phyloP scores from a whole-genome alignment of 2,888 invertebrate genomes.

The Elysia crispata region DNA sequence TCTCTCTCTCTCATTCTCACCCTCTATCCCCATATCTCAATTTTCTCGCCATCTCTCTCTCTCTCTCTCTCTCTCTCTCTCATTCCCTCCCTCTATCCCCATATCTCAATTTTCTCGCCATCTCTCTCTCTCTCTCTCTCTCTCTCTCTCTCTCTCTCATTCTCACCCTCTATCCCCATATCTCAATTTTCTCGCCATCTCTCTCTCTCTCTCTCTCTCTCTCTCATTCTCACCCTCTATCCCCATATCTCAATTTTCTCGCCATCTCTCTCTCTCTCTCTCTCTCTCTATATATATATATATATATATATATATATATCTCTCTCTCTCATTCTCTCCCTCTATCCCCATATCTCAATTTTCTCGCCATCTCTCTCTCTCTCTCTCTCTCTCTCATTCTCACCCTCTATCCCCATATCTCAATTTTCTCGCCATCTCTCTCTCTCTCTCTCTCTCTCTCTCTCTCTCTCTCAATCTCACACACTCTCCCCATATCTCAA shows the following conservation, averaged over 20 bases:
- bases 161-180: background rate
- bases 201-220: conserved; percentile 10
- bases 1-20: background rate
- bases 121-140: background rate
- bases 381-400: conserved; percentile 6
- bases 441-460: background rate
- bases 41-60: background rate
- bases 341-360: too few relatives aligned
- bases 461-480: background rate
- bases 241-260: too few relatives aligned
- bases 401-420: background rate
- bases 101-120: conserved; percentile 10
- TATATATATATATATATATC: too few relatives aligned
- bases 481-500: too few relatives aligned
- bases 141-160: conserved; percentile 11
- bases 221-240: background rate
- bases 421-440: too few relatives aligned
- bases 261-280: too few relatives aligned
- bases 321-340: too few relatives aligned
- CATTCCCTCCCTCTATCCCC: conserved; percentile 22
- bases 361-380: background rate
- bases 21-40: conserved; percentile 35
- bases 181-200: too few relatives aligned
- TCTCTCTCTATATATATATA: too few relatives aligned
- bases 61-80: background rate